Conservation (phyloP, 2,797 vertebrate species). For the Micropoecilia bifurca region DNA sequence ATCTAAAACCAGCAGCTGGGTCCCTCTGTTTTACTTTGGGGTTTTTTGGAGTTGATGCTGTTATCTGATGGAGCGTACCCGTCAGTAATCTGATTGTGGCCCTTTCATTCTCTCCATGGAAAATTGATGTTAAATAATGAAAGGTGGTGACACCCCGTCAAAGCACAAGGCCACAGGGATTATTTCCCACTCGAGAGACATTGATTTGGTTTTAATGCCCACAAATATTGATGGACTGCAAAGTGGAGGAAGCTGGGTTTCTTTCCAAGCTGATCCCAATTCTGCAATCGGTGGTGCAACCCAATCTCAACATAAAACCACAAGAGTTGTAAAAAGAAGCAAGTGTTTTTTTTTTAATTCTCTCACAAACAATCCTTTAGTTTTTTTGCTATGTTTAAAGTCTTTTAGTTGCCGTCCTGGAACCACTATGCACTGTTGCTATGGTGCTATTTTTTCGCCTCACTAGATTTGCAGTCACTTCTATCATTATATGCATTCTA, state of each 20-base stretch:
- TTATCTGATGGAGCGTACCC: constrained; percentile 66
- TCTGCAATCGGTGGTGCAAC: constrained; percentile 13
- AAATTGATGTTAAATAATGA: constrained; percentile 75
- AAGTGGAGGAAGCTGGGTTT: constrained; percentile 31
- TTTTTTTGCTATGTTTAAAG: constrained; percentile 18
- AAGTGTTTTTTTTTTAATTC: constrained; percentile 1
- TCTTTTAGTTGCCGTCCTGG: constrained; percentile 36
- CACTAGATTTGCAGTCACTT: constrained; percentile 9
- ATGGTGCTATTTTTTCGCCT: constrained; percentile 50
- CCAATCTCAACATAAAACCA: constrained; percentile 26
- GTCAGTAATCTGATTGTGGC: constrained; percentile 69
- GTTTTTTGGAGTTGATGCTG: constrained; percentile 58
- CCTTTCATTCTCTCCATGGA: constrained; percentile 67
- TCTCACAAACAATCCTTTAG: constrained; percentile 17
- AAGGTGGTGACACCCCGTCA: constrained; percentile 64
- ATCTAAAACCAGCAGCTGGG: constrained; percentile 27
- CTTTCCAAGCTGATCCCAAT: constrained; percentile 10
- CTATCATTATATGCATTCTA: background rate
- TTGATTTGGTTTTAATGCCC: constrained; percentile 78
- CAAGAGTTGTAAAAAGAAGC: constrained; percentile 20
- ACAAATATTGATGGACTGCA: constrained; percentile 71
- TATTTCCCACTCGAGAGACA: constrained; percentile 66
- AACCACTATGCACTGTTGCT: too few relatives aligned
- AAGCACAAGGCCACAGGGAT: constrained; percentile 68
- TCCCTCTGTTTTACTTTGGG: constrained; percentile 26